Percentiles rank a stretch among this genome's conserved stretches.
Conservation (phyloP, 2,113 vertebrate genomes). For the Circaetus cinerascens region DNA sequence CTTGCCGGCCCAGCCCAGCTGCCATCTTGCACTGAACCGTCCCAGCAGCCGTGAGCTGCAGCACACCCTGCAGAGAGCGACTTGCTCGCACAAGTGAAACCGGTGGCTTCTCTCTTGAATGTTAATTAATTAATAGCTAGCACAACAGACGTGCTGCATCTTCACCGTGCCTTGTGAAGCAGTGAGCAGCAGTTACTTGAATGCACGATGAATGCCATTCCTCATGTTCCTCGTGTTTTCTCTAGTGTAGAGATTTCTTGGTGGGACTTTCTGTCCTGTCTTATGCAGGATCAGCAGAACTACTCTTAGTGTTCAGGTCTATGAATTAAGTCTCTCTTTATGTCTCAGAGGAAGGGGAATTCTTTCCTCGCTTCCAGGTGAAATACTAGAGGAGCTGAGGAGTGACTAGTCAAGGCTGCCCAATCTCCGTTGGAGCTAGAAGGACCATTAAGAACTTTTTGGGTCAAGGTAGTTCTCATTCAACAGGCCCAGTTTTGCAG, state of each 20-base stretch:
- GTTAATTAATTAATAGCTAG: not conserved
- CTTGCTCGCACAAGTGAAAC: not conserved
- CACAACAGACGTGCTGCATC: rapidly evolving
- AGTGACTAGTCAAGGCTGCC: not conserved
- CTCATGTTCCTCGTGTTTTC: not conserved
- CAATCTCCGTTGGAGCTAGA: not conserved
- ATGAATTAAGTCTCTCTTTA: not conserved
- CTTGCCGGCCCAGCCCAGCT: not conserved
- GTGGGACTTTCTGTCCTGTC: not conserved
- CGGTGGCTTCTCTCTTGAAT: not conserved
- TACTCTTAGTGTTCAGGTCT: not conserved
- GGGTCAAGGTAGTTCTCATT: not conserved
- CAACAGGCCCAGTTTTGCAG: not conserved
- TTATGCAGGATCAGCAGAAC: not conserved
- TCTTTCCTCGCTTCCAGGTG: not conserved
- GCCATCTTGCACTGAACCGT: not conserved
- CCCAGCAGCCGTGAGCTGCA: not conserved
- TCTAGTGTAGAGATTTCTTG: not conserved
- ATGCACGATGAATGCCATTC: not conserved
- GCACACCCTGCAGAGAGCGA: not conserved
- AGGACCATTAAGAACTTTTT: not conserved
- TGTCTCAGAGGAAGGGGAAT: not conserved
- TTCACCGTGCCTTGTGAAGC: not conserved
- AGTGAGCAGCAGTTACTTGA: not conserved
- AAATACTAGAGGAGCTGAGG: not conserved